Percentiles rank a stretch among this genome's conserved stretches.
These are phyloP conservation scores for Heliconius himera DNA, from an alignment of 1,140 invertebrate species.

Conservation along the genomic window DNA sequence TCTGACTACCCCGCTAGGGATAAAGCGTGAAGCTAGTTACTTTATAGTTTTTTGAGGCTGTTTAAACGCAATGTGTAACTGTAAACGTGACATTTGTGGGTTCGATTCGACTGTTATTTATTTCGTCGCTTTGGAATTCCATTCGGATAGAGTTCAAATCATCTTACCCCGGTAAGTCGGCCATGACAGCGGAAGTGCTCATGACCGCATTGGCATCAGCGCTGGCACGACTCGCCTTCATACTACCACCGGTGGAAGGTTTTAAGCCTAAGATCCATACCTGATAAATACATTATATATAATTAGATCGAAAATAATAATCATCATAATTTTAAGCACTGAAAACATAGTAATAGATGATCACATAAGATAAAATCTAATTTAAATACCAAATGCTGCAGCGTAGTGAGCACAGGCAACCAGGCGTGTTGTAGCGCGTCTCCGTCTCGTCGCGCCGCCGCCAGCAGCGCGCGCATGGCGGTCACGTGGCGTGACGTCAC, in stretches of 20 bases:
- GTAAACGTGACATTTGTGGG: no score
- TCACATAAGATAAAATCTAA: not conserved
- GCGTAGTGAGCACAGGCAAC: conserved; percentile 96
- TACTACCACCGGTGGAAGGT: conserved; percentile 94
- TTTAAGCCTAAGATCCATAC: conserved; percentile 98
- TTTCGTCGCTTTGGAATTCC: no score
- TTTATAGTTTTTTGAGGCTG: no score
- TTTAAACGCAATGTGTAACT: no score
- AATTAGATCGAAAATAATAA: no score
- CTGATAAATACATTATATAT: conserved; percentile 40
- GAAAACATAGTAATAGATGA: no score
- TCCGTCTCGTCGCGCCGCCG: conserved; percentile 95
- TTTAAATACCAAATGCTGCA: conserved; percentile 91
- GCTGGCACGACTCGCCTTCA: conserved; percentile 89
- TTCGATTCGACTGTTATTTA: no score
- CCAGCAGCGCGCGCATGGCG: conserved; percentile 95
- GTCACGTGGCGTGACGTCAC: conserved; percentile 98
- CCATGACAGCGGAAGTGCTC: conserved; percentile 97
- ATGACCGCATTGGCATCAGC: conserved; percentile 94
- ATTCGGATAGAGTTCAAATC: not conserved
- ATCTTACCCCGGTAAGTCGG: conserved; percentile 90
- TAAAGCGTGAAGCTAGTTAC: no score
- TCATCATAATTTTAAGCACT: no score
- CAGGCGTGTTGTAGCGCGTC: conserved; percentile 95
- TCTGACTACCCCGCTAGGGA: no score